These are phyloP conservation scores for Torymus aiolomorphi DNA, from an alignment of 2,888 invertebrate species.

Conservation along the genomic window DNA sequence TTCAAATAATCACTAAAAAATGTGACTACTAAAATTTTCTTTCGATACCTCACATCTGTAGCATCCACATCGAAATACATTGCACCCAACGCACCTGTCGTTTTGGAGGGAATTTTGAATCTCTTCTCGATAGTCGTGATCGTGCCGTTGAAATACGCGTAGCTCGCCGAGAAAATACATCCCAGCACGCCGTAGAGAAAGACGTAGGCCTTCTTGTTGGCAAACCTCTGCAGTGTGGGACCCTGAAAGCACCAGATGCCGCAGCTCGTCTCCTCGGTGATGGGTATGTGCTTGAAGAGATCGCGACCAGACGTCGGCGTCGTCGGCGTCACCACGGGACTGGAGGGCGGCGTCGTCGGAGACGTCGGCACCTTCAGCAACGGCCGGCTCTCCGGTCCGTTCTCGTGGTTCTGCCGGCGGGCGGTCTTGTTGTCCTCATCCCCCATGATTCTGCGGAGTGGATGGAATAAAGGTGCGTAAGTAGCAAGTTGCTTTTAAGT, in stretches of 20 bases:
- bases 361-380: constrained; percentile 60
- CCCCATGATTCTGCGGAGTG: constrained; percentile 58
- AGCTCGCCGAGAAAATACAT: constrained; percentile 83
- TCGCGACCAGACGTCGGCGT: constrained; percentile 73
- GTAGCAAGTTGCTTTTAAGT: too few relatives aligned
- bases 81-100: constrained; percentile 77
- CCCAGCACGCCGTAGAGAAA: constrained; percentile 82
- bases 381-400: constrained; percentile 70
- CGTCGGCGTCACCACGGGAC: constrained; percentile 60
- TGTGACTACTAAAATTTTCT: too few relatives aligned
- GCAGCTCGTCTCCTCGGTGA: constrained; percentile 81
- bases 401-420: constrained; percentile 66
- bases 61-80: background rate
- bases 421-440: constrained; percentile 60
- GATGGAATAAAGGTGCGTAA: too few relatives aligned
- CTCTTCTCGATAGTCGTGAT: constrained; percentile 85
- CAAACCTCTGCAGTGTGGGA: constrained; percentile 79
- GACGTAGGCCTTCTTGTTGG: constrained; percentile 79
- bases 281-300: constrained; percentile 62
- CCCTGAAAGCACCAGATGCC: constrained; percentile 81
- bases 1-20: too few relatives aligned
- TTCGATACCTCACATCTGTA: too few relatives aligned
- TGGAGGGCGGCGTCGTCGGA: constrained; percentile 57
- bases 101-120: constrained; percentile 84
- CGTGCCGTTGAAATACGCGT: constrained; percentile 85